phyloP scores from a whole-genome alignment of 2,113 vertebrate species.

The Gallinago undulata region DNA sequence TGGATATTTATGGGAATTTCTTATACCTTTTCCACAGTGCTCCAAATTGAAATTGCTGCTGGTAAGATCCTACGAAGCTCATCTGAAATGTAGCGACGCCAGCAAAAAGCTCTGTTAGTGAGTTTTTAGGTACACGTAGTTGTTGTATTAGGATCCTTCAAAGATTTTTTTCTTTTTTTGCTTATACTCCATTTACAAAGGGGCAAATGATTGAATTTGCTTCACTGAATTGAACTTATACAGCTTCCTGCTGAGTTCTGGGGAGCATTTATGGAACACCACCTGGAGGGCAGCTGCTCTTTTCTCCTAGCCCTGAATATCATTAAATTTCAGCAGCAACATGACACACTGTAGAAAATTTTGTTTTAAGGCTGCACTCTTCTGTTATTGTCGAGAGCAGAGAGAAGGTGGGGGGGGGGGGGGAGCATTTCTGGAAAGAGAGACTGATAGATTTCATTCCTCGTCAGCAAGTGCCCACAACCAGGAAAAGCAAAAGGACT shows the following conservation, averaged over 20 bases:
- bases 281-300: constrained; percentile 72
- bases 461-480: neutral
- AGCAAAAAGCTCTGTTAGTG: neutral
- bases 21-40: neutral
- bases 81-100: neutral
- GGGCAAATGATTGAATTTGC: constrained; percentile 69
- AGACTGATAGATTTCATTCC: neutral
- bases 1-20: neutral
- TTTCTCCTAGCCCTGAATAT: constrained; percentile 68
- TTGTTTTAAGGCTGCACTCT: constrained; percentile 13
- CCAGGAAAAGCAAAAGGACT: neutral
- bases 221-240: constrained; percentile 68
- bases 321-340: constrained; percentile 65
- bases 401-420: neutral
- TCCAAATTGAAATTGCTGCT: neutral
- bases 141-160: constrained; percentile 3
- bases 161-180: neutral
- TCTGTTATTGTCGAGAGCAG: neutral
- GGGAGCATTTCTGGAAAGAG: neutral
- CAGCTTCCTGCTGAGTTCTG: constrained; percentile 64
- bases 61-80: neutral
- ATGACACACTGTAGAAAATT: constrained; percentile 46
- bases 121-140: neutral
- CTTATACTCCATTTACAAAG: constrained; percentile 64
- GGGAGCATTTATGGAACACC: constrained; percentile 66